Evolutionary conservation across 2,888 invertebrate genomes (phyloP), one percentile per base, ranked within the genome.

Genomic region (Rhyacophila evoluta): DNA sequence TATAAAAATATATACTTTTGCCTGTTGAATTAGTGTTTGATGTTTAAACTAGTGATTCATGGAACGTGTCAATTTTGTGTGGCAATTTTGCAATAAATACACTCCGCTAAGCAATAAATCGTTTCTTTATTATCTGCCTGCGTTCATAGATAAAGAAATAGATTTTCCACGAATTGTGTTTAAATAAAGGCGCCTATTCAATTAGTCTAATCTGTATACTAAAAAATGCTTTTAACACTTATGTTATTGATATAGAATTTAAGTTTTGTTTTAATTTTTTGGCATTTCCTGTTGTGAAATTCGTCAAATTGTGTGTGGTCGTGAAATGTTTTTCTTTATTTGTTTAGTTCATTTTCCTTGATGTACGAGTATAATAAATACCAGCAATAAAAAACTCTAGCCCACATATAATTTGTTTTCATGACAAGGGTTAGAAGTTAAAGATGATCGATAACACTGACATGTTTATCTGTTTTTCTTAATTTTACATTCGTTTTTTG

Each of bases 211-310:
- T 55, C 10, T 19, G 15, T 8, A 8, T 19, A 5, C 10, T 55
- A 55, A 55, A 55, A 19, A 55, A 55, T 39, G 55, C 55, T 55
- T 55, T 55, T 55, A 55, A 55, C 55, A 55, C 55, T 55, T 55
- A 19, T 55, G 55, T 55, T 55, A 33, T 33, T 55, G 55, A 55
- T 33, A 55, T 55, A 55, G 12, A 6, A 4, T 33, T 4, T 8
- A 6, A 6, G 12, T 12, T 19, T 55, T 55, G 55, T 55, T 55
- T 55, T 55, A 19, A 55, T 19, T 55, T 19, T 4, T 33, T 8
- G 55, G 8, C 55, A 25, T 55, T 55, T 55, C 55, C 55, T 55
- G 55, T 4, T 55, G 19, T 55, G 10, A 19, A 25, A 19, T 55
- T 8, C 15, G 55, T 19, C 19, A 19, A 55, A 12, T 19, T 55